Evolutionary conservation across 2,113 vertebrate species (phyloP).

Genomic region (Nicator chloris): DNA sequence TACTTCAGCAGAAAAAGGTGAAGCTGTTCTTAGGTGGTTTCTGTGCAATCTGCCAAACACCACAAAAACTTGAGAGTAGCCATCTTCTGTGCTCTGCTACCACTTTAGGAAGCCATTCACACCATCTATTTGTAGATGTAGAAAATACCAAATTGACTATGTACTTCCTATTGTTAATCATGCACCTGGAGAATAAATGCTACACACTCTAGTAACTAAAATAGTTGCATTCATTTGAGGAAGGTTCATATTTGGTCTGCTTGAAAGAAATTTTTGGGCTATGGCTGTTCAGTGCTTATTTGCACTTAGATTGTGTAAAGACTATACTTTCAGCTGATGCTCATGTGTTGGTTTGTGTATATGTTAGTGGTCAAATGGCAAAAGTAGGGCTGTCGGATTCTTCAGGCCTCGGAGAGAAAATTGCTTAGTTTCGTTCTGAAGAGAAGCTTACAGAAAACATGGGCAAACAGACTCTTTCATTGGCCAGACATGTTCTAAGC

Average conservation of each 20-base stretch:
- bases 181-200: background rate
- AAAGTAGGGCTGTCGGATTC: background rate
- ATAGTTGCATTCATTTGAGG: background rate
- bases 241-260: background rate
- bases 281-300: background rate
- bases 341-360: fast-evolving
- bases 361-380: background rate
- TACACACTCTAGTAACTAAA: background rate
- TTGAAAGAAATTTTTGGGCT: background rate
- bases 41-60: background rate
- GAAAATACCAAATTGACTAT: background rate
- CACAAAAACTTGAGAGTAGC: background rate
- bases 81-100: background rate
- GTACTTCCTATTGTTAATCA: background rate
- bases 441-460: background rate
- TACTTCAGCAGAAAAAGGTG: background rate
- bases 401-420: background rate
- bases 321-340: background rate
- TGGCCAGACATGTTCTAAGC: background rate
- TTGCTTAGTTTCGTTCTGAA: background rate
- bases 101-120: background rate
- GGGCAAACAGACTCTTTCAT: background rate
- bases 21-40: background rate
- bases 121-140: background rate
- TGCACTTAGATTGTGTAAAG: background rate